Percentiles rank a stretch among this genome's conserved stretches.
Conservation (phyloP, 2,113 vertebrate genomes). For the Anseranas semipalmata region DNA sequence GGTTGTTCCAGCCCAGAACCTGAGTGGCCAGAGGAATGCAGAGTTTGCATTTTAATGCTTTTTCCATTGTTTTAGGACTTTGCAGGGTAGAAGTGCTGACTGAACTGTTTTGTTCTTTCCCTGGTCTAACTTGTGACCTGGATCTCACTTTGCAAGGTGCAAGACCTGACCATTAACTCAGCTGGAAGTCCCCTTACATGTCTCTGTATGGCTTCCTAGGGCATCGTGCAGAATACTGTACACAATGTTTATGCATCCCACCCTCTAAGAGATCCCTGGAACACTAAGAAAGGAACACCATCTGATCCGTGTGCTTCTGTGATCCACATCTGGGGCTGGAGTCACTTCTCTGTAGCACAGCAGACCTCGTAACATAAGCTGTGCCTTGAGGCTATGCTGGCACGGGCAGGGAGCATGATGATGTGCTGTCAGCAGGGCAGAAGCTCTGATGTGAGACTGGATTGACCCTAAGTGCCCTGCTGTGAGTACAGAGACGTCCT, state of each 20-base stretch:
- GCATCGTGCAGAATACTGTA: not conserved
- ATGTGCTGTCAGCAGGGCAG: not conserved
- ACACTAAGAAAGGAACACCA: not conserved
- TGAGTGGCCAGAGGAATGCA: not conserved
- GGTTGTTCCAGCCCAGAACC: not conserved
- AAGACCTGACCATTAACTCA: not conserved
- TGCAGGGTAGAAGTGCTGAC: not conserved
- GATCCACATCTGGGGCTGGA: not conserved
- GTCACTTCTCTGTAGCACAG: not conserved
- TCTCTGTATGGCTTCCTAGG: not conserved
- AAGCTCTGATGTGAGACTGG: rapidly evolving
- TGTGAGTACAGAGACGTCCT: not conserved
- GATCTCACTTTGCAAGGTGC: not conserved
- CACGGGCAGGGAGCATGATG: not conserved
- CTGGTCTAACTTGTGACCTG: not conserved
- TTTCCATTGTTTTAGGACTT: not conserved
- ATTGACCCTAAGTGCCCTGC: not conserved
- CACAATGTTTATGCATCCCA: not conserved
- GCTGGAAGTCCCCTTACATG: not conserved
- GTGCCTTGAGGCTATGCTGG: not conserved
- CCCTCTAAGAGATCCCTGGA: not conserved
- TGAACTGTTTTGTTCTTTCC: not conserved
- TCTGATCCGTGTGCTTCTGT: not conserved
- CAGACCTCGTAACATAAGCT: not conserved
- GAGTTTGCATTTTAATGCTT: not conserved